Evolutionary conservation across 1,140 invertebrate species (phyloP).

Genomic region (Steinernema feltiae): DNA sequence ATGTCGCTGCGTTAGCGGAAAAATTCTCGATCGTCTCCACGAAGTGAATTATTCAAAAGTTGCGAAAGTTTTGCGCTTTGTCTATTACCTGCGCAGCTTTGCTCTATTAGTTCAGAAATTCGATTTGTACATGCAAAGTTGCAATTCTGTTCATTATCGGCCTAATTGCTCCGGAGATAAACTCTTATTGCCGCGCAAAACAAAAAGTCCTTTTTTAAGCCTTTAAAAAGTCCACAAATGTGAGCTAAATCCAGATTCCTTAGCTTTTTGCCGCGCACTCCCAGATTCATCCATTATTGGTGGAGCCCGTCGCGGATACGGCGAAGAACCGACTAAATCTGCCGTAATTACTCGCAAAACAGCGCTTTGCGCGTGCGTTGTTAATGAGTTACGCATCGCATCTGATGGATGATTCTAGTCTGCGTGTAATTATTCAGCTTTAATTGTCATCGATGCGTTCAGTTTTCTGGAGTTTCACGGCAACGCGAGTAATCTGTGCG

Average conservation of each 20-base stretch:
- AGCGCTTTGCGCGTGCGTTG: neutral
- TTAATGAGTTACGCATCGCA: neutral
- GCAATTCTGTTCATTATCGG: no score
- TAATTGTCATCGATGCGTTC: no score
- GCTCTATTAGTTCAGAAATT: no score
- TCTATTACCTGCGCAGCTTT: no score
- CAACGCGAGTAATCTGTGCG: no score
- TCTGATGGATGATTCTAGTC: neutral
- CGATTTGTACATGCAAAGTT: no score
- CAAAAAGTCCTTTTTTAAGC: no score
- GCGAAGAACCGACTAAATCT: neutral
- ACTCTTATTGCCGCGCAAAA: no score
- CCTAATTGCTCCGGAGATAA: neutral
- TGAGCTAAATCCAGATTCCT: no score
- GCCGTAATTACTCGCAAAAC: neutral
- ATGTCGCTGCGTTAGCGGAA: neutral
- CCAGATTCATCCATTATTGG: constrained; percentile 1
- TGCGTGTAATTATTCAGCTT: neutral
- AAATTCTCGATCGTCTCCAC: neutral
- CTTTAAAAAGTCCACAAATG: no score
- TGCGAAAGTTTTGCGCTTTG: no score
- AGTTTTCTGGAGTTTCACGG: no score
- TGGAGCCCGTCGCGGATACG: neutral
- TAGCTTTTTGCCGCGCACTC: neutral
- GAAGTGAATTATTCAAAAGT: neutral